A percentile compares a stretch with the other conserved stretches of the same genome.
These are phyloP conservation scores for Bombyx mandarina DNA, from an alignment of 1,140 invertebrate genomes.

Conservation along the genomic window DNA sequence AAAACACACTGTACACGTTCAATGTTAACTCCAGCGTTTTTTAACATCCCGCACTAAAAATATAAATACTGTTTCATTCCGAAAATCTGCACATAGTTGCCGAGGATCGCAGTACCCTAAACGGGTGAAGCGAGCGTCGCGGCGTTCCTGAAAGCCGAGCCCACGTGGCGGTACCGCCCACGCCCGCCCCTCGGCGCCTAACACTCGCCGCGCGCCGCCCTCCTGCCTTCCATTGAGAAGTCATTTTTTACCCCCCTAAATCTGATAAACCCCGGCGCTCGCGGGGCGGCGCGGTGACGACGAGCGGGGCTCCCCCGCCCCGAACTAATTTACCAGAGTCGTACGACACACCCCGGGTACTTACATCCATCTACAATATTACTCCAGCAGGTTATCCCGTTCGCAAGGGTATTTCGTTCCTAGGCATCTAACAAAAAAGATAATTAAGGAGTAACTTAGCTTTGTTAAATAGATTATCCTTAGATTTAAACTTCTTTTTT, in stretches of 20 bases:
- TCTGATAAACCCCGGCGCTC: slow-evolving; percentile 58
- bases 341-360: slow-evolving; percentile 67
- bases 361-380: slow-evolving; percentile 70
- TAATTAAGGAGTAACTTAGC: no score
- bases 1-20: slow-evolving; percentile 34
- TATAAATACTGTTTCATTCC: slow-evolving; percentile 12
- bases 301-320: slow-evolving; percentile 58
- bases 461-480: no score
- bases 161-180: slow-evolving; percentile 59
- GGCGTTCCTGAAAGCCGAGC: slow-evolving; percentile 32
- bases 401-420: slow-evolving; percentile 57
- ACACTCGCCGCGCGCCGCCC: slow-evolving; percentile 31
- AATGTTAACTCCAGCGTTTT: slow-evolving; percentile 14
- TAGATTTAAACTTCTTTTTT: no score
- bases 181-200: slow-evolving; percentile 46
- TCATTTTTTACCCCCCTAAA: slow-evolving; percentile 67
- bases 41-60: slow-evolving; percentile 16
- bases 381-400: slow-evolving; percentile 65
- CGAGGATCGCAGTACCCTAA: slow-evolving; percentile 19
- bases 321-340: slow-evolving; percentile 70
- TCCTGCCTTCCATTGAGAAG: slow-evolving; percentile 67
- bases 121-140: slow-evolving; percentile 30
- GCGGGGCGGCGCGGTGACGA: slow-evolving; percentile 21
- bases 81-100: slow-evolving; percentile 27
- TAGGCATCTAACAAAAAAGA: slow-evolving; percentile 45